These are phyloP conservation scores for Enteromius radiatus DNA, from an alignment of 2,797 vertebrate species.

Conservation along the genomic window DNA sequence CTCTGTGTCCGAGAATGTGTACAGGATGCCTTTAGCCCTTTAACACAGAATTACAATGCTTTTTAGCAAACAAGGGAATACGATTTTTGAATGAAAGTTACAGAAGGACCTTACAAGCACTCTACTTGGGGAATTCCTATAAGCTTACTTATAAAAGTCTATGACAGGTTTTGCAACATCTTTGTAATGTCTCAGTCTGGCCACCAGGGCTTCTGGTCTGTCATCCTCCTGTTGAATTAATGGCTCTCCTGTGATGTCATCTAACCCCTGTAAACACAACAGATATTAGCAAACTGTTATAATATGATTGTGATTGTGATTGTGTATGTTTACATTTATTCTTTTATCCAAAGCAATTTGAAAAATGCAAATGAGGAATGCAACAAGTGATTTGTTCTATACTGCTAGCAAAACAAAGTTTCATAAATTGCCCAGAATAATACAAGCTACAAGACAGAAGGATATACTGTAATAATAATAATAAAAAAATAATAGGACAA, in stretches of 20 bases:
- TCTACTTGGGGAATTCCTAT: no score
- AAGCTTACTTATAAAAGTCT: slow-evolving; percentile 91
- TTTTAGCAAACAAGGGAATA: not conserved
- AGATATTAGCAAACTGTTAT: slow-evolving; percentile 21
- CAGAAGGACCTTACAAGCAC: not conserved
- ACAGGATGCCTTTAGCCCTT: slow-evolving; percentile 89
- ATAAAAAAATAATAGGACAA: no score
- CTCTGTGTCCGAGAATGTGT: slow-evolving; percentile 94
- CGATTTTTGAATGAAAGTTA: not conserved
- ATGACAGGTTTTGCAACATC: slow-evolving; percentile 93
- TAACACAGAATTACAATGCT: slow-evolving; percentile 29
- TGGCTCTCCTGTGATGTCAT: slow-evolving; percentile 89
- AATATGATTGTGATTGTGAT: not conserved
- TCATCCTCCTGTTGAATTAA: slow-evolving; percentile 91
- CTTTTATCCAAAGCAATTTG: not conserved
- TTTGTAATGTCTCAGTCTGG: slow-evolving; percentile 92
- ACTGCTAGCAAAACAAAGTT: not conserved
- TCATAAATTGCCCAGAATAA: no score
- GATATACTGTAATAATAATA: no score
- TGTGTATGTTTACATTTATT: not conserved
- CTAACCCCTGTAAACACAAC: slow-evolving; percentile 79
- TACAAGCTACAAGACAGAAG: no score
- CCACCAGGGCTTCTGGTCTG: slow-evolving; percentile 87
- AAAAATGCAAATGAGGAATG: not conserved
- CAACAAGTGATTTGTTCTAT: not conserved